These are phyloP conservation scores for Pocota personata DNA, from an alignment of 2,888 invertebrate species.

Conservation along the genomic window DNA sequence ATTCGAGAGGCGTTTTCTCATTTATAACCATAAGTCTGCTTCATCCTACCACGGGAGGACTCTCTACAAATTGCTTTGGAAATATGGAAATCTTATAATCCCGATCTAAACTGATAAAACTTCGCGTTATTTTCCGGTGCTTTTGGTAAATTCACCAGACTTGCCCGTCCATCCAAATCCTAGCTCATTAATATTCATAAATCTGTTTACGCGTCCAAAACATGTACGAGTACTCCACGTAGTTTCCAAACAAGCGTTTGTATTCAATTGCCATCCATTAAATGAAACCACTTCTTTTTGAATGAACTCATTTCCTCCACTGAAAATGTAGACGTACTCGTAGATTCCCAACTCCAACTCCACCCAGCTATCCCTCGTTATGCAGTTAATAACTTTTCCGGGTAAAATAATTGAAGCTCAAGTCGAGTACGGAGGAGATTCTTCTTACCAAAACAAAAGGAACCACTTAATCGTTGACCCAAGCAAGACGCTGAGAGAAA, in stretches of 20 bases:
- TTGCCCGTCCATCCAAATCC: conserved; percentile 43
- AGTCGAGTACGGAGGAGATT: conserved; percentile 29
- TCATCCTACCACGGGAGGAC: too few species aligned
- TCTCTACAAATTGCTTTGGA: background rate
- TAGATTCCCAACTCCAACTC: background rate
- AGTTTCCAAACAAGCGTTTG: conserved; percentile 2
- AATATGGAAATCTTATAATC: background rate
- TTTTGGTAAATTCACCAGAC: background rate
- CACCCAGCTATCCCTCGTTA: conserved; percentile 48
- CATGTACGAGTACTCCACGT: conserved; percentile 22
- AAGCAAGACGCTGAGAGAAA: background rate
- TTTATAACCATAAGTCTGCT: too few species aligned
- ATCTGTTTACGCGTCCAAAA: conserved; percentile 56
- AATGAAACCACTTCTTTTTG: conserved; percentile 39
- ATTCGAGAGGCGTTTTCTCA: too few species aligned
- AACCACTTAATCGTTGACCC: conserved; percentile 66
- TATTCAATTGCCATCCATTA: conserved; percentile 59
- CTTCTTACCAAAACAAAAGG: conserved; percentile 36
- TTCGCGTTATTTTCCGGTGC: background rate
- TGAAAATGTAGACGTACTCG: conserved; percentile 3
- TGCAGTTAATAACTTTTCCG: conserved; percentile 72
- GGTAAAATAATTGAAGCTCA: conserved; percentile 60
- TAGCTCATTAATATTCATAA: conserved; percentile 65
- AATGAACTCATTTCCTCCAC: conserved; percentile 57
- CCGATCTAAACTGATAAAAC: background rate